These are phyloP conservation scores for Philereme transversata DNA, from an alignment of 2,888 invertebrate genomes.

Conservation along the genomic window DNA sequence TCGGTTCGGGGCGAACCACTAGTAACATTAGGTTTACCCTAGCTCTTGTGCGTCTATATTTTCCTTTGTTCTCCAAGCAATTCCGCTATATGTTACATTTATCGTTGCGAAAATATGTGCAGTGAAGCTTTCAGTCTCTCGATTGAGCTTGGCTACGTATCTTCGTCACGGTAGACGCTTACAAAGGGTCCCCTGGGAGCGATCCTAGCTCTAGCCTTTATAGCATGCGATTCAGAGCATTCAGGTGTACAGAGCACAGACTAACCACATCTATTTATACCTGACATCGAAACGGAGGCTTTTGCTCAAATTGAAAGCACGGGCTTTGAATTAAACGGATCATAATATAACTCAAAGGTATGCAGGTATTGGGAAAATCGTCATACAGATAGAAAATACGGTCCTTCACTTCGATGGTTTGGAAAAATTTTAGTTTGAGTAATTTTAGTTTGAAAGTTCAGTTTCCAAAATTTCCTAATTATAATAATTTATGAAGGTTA, in stretches of 20 bases:
- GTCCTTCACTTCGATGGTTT: too few relatives aligned
- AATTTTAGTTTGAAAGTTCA: too few relatives aligned
- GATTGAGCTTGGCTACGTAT: conserved; percentile 18
- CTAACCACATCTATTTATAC: conserved; percentile 18
- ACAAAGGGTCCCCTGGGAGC: conserved; percentile 53
- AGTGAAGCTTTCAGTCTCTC: conserved; percentile 17
- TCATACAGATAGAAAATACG: too few relatives aligned
- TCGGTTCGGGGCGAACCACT: too few relatives aligned
- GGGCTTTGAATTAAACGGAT: conserved; percentile 9
- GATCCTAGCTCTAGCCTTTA: conserved; percentile 47
- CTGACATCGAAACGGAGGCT: conserved; percentile 12
- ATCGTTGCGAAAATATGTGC: conserved; percentile 13
- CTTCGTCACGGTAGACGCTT: conserved; percentile 28
- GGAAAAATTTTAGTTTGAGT: too few relatives aligned
- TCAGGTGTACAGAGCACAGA: conserved; percentile 47
- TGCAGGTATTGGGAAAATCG: too few relatives aligned
- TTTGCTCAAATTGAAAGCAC: conserved; percentile 12
- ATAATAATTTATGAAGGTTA: too few relatives aligned
- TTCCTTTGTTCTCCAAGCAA: conserved; percentile 26
- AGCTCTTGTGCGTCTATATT: conserved; percentile 8
- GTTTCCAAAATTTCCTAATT: too few relatives aligned
- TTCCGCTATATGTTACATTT: conserved; percentile 10
- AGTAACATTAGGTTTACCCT: conserved; percentile 2
- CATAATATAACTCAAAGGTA: background rate
- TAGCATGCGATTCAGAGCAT: conserved; percentile 55